Percentiles rank a stretch among this genome's conserved stretches.
Evolutionary conservation across 2,888 invertebrate species (phyloP).

Genomic region (Ecdyonurus torrentis): DNA sequence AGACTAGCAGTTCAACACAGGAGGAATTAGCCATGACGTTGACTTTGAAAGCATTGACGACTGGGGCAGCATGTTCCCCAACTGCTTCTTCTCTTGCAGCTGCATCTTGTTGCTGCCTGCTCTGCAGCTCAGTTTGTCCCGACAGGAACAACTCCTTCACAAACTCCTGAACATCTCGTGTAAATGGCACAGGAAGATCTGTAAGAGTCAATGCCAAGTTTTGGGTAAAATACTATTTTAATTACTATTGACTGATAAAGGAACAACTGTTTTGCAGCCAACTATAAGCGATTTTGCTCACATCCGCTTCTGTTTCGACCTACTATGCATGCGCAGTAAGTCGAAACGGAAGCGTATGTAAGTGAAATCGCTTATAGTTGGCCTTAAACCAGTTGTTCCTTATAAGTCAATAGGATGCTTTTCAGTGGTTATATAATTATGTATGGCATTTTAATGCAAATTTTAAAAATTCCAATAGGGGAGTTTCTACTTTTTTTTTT

Average conservation of each 20-base stretch:
- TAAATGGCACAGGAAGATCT: conserved; percentile 77
- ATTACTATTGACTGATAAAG: too few species aligned
- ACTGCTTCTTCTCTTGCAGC: background rate
- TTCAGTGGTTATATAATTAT: too few species aligned
- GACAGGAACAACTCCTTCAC: conserved; percentile 76
- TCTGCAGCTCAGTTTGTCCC: conserved; percentile 84
- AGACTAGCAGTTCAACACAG: conserved; percentile 91
- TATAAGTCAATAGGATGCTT: too few species aligned
- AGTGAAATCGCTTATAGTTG: too few species aligned
- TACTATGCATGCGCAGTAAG: too few species aligned
- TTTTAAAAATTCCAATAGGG: background rate
- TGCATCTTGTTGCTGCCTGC: conserved; percentile 27
- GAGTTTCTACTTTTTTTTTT: background rate
- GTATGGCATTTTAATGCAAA: background rate
- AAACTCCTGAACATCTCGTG: conserved; percentile 83
- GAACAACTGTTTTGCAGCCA: too few species aligned
- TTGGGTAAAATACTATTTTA: too few species aligned
- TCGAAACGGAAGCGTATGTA: too few species aligned
- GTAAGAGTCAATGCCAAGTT: too few species aligned
- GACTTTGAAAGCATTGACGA: conserved; percentile 80
- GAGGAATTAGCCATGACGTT: conserved; percentile 95
- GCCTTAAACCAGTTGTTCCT: too few species aligned
- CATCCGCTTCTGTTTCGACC: too few species aligned
- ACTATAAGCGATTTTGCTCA: too few species aligned
- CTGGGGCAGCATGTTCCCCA: conserved; percentile 56